phyloP scores from a whole-genome alignment of 1,140 invertebrate genomes.

The Dreissena rostriformis region DNA sequence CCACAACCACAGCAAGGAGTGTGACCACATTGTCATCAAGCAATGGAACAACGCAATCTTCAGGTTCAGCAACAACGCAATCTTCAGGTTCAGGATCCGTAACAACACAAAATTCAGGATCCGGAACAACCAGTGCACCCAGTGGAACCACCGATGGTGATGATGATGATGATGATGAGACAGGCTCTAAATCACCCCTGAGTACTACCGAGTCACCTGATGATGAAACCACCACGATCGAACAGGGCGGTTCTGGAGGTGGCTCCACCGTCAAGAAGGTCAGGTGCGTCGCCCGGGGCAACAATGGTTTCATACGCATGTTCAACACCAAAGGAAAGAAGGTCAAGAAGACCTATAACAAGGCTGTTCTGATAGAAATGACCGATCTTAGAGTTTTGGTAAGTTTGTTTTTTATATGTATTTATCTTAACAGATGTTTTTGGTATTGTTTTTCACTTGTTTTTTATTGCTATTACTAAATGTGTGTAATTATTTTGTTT shows the following conservation, averaged over 20 bases:
- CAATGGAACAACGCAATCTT: too few species aligned
- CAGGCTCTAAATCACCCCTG: background rate
- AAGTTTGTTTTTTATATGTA: slow-evolving; percentile 3
- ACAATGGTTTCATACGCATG: slow-evolving; percentile 21
- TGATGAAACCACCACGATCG: too few species aligned
- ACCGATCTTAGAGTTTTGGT: slow-evolving; percentile 38
- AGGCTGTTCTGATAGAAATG: slow-evolving; percentile 27
- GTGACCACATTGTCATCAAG: too few species aligned
- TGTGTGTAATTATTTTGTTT: too few species aligned
- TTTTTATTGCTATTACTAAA: too few species aligned
- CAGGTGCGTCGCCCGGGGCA: slow-evolving; percentile 1
- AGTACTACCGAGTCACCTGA: too few species aligned
- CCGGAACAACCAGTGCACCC: background rate
- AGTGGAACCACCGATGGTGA: background rate
- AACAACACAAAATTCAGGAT: background rate
- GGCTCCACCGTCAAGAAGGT: background rate
- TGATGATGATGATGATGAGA: background rate
- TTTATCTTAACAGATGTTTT: too few species aligned
- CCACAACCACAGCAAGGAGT: background rate
- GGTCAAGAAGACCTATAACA: background rate
- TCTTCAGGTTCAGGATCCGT: too few species aligned
- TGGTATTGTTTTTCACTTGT: too few species aligned
- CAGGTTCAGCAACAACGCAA: too few species aligned
- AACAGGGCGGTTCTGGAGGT: too few species aligned
- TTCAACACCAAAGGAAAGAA: slow-evolving; percentile 13